phyloP scores from a whole-genome alignment of 2,113 vertebrate species.

The Dromaius novaehollandiae region DNA sequence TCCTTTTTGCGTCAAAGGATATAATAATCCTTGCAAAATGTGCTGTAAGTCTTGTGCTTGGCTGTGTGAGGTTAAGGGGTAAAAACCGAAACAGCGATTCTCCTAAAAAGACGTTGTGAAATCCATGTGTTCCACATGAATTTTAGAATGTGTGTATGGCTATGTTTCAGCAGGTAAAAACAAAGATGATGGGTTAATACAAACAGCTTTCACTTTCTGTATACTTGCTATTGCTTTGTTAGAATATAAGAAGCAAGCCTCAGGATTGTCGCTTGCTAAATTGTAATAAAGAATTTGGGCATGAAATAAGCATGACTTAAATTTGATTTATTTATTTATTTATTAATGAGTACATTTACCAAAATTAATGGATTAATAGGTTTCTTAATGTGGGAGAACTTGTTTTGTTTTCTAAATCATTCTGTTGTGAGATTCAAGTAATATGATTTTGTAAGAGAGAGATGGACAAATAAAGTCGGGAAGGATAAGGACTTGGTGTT shows the following conservation, averaged over 20 bases:
- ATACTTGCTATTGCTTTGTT: not conserved
- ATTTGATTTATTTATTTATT: slow-evolving; percentile 2
- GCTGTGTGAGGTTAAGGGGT: slow-evolving; percentile 23
- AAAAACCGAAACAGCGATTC: slow-evolving; percentile 20
- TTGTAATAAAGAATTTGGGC: not conserved
- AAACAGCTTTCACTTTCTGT: not conserved
- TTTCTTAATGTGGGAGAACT: slow-evolving; percentile 5
- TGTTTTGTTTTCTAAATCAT: slow-evolving; percentile 12
- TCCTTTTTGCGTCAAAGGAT: slow-evolving; percentile 70
- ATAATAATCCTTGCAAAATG: slow-evolving; percentile 63
- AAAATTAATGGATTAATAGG: slow-evolving; percentile 3
- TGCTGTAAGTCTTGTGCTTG: slow-evolving; percentile 53
- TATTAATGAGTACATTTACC: not conserved
- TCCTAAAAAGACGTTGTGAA: not conserved
- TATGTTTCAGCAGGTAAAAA: slow-evolving; percentile 4
- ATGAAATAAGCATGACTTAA: not conserved
- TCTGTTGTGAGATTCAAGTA: not conserved
- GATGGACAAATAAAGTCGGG: not conserved
- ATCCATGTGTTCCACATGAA: not conserved
- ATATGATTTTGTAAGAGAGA: not conserved
- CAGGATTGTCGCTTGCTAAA: not conserved
- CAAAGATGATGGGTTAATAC: not conserved
- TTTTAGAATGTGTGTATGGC: not conserved
- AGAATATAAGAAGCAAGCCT: not conserved
- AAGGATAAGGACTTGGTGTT: not conserved